Conservation (phyloP, 2,113 vertebrate genomes). For the Ahaetulla prasina region DNA sequence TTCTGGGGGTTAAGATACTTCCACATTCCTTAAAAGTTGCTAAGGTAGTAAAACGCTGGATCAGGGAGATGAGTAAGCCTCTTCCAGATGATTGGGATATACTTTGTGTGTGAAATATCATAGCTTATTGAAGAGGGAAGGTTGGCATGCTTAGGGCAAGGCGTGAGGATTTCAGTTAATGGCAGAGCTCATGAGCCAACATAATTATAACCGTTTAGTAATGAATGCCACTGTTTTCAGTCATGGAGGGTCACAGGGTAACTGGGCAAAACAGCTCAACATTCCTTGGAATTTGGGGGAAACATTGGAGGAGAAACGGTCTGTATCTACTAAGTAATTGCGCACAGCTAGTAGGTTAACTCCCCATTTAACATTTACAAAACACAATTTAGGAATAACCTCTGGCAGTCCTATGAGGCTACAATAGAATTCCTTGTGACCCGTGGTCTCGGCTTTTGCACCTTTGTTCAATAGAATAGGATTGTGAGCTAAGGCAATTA, state of each 20-base stretch:
- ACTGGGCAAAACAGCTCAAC: background rate
- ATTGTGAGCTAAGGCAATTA: background rate
- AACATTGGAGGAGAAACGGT: background rate
- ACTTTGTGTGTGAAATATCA: background rate
- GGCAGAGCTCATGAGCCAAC: background rate
- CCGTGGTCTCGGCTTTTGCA: background rate
- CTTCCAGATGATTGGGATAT: background rate
- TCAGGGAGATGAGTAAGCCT: background rate
- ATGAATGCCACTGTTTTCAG: background rate
- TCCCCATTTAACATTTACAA: background rate
- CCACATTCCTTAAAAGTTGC: background rate
- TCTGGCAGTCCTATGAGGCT: background rate
- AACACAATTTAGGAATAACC: background rate
- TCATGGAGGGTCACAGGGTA: background rate
- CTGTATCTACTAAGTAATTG: background rate
- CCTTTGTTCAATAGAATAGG: background rate
- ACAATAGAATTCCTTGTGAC: background rate
- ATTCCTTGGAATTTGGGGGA: background rate
- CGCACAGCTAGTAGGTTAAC: background rate
- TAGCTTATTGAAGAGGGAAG: background rate
- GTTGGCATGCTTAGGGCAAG: background rate
- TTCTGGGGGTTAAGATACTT: too few species aligned
- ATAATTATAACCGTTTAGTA: background rate
- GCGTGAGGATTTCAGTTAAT: background rate
- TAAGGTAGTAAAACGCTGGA: too few species aligned